Evolutionary conservation across 1,140 invertebrate genomes (phyloP), one percentile per base, ranked within the genome.

Genomic region (Drosophila lini): DNA sequence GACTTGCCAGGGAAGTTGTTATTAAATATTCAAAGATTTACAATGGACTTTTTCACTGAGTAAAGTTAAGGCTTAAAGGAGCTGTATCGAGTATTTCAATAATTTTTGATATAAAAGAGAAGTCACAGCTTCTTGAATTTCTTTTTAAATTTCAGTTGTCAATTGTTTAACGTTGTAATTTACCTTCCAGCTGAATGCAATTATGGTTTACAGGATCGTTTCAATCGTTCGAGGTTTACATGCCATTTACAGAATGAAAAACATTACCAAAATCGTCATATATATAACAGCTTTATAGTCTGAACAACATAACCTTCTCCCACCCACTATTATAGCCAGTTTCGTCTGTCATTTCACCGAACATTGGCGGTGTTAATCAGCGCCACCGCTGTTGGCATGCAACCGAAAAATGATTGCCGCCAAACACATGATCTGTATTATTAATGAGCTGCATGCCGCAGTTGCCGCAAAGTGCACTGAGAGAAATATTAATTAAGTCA

Each of bases 381-480:
- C 50, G 71, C 60, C 63, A 70, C 75, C 77, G 69, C 80, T 55
- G 69, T 45, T 65, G 83, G 70, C 80, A 80, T 74, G 60, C 80
- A 83, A 60, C 75, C 80, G 52, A 82, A 88, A 85, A 86, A 86
- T 79, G 79, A 88, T 88, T 83, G 80, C 80, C 80, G 53, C 41
- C 74, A 79, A 75, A 86, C 83, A 80, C 76, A 86, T 83, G 83
- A 86, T 86, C 84, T 83, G 76, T 88, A 74, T 86, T 86, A 86
- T 86, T 86, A 86, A 86, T 86, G 84, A 89, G 80, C 60, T 83
- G 83, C 80, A 79, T 58, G 65, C 80, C 80, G 50, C 75, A 68
- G 38, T 74, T 55, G 75, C 74, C 75, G 60, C 70, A 81, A 32
- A 38, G 16, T 42, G 31, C 65, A 58, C 67, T 40, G 2, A 4